phyloP scores from a whole-genome alignment of 2,888 invertebrate species.

The Ferdinandea cuprea region DNA sequence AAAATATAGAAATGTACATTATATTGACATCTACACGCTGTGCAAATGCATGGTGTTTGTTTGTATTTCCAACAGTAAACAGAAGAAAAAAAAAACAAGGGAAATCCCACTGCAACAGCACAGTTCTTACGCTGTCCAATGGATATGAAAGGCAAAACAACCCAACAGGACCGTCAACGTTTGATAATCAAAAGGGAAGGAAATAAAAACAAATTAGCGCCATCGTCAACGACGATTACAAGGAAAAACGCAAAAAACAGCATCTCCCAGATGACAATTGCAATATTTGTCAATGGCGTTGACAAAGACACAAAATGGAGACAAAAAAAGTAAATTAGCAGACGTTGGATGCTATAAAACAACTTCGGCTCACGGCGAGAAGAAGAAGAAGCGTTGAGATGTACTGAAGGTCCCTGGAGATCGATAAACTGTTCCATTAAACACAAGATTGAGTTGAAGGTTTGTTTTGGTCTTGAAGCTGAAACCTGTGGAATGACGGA shows the following conservation, averaged over 20 bases:
- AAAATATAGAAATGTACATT: neutral
- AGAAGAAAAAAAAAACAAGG: conserved; percentile 10
- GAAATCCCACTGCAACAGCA: conserved; percentile 50
- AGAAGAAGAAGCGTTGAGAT: neutral
- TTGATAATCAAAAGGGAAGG: conserved; percentile 18
- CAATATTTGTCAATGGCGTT: conserved; percentile 49
- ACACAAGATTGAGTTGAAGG: conserved; percentile 17
- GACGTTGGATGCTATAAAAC: conserved; percentile 31
- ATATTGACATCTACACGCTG: no score
- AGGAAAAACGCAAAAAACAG: conserved; percentile 2
- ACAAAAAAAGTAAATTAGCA: conserved; percentile 57
- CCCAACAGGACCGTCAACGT: conserved; percentile 21
- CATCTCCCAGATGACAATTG: conserved; percentile 57
- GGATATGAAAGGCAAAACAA: conserved; percentile 4
- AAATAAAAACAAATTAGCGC: conserved; percentile 39
- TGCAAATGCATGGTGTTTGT: conserved; percentile 2
- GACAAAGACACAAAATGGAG: conserved; percentile 16
- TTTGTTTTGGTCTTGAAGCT: neutral
- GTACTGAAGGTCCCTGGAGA: conserved; percentile 1
- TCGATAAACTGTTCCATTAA: conserved; percentile 25
- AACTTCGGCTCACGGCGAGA: neutral
- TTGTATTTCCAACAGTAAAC: no score
- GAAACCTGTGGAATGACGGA: neutral
- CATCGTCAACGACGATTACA: neutral
- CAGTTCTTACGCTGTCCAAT: conserved; percentile 19